Percentiles rank a stretch among this genome's conserved stretches.
phyloP scores from a whole-genome alignment of 2,888 invertebrate genomes.

The Metopia argyrocephala region DNA sequence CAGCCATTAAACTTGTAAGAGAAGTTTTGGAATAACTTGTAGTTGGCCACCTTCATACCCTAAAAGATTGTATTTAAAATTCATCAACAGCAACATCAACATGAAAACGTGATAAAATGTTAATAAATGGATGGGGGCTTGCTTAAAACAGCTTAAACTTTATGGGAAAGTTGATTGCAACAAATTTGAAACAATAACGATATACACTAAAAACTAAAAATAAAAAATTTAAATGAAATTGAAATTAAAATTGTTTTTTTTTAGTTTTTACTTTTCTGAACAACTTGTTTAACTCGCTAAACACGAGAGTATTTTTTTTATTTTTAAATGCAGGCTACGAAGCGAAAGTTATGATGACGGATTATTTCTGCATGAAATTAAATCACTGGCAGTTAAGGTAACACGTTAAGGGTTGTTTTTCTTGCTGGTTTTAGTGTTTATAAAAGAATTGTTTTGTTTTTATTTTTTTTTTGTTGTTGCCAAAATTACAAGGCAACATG shows the following conservation, averaged over 20 bases:
- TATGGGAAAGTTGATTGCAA: constrained; percentile 1
- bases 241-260: too few relatives aligned
- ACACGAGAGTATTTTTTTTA: neutral
- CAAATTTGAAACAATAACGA: constrained; percentile 40
- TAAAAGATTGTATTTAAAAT: constrained; percentile 1
- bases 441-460: too few relatives aligned
- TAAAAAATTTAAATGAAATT: constrained; percentile 9
- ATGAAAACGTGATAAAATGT: constrained; percentile 12
- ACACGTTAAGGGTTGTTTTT: too few relatives aligned
- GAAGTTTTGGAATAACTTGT: too few relatives aligned
- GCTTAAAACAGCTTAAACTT: too few relatives aligned
- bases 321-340: neutral
- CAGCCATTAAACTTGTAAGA: too few relatives aligned
- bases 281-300: neutral
- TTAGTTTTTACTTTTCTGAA: too few relatives aligned
- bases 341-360: constrained; percentile 9
- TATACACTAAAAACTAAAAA: constrained; percentile 21
- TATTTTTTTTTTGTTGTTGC: too few relatives aligned
- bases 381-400: constrained; percentile 10
- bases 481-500: too few relatives aligned
- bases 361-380: constrained; percentile 48
- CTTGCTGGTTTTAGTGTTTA: too few relatives aligned
- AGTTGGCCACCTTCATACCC: neutral
- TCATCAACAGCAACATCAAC: too few relatives aligned
- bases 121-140: too few relatives aligned